Conservation (phyloP, 2,113 vertebrate species). For the Oplegnathus fasciatus region DNA sequence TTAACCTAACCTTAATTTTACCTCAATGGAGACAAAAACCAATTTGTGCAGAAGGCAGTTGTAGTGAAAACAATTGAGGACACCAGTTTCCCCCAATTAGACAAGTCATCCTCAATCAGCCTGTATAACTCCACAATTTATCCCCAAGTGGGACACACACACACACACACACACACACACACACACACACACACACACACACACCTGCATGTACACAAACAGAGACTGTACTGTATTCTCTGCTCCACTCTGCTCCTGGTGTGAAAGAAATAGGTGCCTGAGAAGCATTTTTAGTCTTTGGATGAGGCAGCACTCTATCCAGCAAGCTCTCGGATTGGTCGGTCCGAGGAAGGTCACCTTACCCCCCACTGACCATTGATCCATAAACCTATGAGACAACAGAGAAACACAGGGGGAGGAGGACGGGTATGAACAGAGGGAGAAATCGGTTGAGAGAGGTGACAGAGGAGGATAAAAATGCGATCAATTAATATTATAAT, state of each 20-base stretch:
- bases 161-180: background rate
- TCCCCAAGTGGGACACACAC: constrained; percentile 4
- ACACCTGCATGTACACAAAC: background rate
- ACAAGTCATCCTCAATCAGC: constrained; percentile 5
- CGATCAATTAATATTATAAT: constrained; percentile 20
- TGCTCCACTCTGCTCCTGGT: background rate
- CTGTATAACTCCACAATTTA: background rate
- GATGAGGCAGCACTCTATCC: constrained; percentile 31
- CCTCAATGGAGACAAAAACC: constrained; percentile 17
- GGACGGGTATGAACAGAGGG: background rate
- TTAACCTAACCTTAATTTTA: constrained; percentile 27
- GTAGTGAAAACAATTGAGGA: constrained; percentile 35
- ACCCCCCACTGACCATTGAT: constrained; percentile 55
- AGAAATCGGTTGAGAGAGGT: constrained; percentile 18
- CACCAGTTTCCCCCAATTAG: constrained; percentile 14
- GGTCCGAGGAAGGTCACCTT: constrained; percentile 71
- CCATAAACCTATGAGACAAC: constrained; percentile 58
- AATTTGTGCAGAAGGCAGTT: constrained; percentile 27
- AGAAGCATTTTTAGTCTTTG: constrained; percentile 45
- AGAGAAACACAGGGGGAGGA: constrained; percentile 2
- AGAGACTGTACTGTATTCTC: background rate
- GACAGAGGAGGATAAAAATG: constrained; percentile 31
- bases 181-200: constrained; percentile 3
- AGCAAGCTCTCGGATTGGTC: constrained; percentile 42
- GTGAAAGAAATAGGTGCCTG: constrained; percentile 36